A percentile compares a stretch with the other conserved stretches of the same genome.
phyloP scores from a whole-genome alignment of 2,888 invertebrate genomes.

The Trichopria drosophilae region DNA sequence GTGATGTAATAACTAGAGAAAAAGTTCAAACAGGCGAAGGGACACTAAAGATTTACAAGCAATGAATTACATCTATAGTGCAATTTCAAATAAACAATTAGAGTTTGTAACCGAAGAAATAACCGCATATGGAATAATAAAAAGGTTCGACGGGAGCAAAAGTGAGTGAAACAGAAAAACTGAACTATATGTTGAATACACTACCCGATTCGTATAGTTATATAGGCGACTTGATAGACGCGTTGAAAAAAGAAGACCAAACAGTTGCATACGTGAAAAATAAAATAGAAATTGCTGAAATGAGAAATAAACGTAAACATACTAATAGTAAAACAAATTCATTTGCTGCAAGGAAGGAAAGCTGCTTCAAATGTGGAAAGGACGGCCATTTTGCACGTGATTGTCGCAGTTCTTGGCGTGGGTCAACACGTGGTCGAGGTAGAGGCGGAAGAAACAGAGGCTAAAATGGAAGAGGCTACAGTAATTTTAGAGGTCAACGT shows the following conservation, averaged over 20 bases:
- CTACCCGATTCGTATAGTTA: no score
- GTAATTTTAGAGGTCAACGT: no score
- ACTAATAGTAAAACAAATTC: background rate
- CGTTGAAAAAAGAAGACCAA: no score
- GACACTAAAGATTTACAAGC: constrained; percentile 34
- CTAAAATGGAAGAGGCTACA: background rate
- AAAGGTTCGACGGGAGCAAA: constrained; percentile 38
- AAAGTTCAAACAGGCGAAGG: constrained; percentile 22
- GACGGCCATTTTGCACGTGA: background rate
- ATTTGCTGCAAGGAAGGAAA: background rate
- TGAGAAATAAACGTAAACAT: background rate
- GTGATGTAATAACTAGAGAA: constrained; percentile 17
- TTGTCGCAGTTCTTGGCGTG: background rate
- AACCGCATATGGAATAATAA: no score
- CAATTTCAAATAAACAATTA: no score
- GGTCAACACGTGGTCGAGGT: constrained; percentile 1
- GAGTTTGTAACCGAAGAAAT: no score
- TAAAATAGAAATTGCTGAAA: background rate
- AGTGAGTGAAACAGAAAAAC: constrained; percentile 36
- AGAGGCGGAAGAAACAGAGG: background rate
- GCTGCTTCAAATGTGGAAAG: background rate
- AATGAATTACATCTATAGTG: no score
- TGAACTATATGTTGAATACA: constrained; percentile 4
- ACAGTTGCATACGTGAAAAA: background rate
- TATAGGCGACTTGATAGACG: no score